Evolutionary conservation across 2,113 vertebrate species (phyloP), one percentile per base, ranked within the genome.

Genomic region (Zeus faber): DNA sequence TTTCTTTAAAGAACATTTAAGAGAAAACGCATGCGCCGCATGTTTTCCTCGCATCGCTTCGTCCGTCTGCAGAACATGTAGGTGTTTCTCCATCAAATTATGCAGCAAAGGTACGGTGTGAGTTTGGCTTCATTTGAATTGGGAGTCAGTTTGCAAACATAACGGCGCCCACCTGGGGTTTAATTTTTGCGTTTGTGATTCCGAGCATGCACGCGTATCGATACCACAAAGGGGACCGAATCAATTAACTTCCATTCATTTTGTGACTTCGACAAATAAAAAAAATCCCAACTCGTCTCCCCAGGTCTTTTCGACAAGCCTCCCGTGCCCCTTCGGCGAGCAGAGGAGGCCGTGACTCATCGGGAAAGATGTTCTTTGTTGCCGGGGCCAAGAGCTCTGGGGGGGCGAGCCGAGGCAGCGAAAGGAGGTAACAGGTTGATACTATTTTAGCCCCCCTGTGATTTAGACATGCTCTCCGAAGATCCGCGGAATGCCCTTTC

Each of bases 331-430:
- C 85, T 57, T 82, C 89, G 50, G 27, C 47, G 23, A 89, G 77
- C 75, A 89, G 74, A 87, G 74, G 76, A 72, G 83, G 63, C 61
- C 61, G 76, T 61, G 85, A 79, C 54, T 75, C 82, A 74, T 77
- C 86, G 54, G 85, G 88, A 89, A 94, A 91, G 82, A 97, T 96
- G 94, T 95, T 97, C 87, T 93, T 96, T 85, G 91, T 94, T 88
- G 93, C 93, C 69, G 93, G 92, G 65, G 88, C 88, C 79, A 95
- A 74, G 89, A 88, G 79, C 81, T 71, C 72, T 81, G 89, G 70
- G 80, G 87, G 66, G 80, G 88, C 79, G 61, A 89, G 58, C 2
- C 11, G 64, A 58, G 80, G 90, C 1, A 89, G 89, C 74, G 92
- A 94, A 70, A 94, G 91, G 85, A 94, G 93, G 94, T 98, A 92